Evolutionary conservation across 2,888 invertebrate species (phyloP).

Genomic region (Morpho deidamia): DNA sequence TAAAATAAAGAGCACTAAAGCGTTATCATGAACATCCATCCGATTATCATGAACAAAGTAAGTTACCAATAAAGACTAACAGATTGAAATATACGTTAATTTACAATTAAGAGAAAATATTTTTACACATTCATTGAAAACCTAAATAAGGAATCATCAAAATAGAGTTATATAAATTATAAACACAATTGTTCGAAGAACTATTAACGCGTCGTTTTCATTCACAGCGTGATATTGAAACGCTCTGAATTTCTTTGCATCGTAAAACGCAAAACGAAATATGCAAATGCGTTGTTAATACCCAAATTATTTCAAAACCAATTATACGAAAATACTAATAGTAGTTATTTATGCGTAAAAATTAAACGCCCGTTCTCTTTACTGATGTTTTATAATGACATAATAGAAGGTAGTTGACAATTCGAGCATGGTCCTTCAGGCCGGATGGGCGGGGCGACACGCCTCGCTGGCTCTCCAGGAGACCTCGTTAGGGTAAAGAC

Average conservation of each 20-base stretch:
- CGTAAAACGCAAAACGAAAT: too few relatives aligned
- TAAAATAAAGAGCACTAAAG: too few relatives aligned
- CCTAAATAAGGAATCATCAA: too few relatives aligned
- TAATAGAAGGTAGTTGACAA: constrained; percentile 42
- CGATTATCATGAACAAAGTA: too few relatives aligned
- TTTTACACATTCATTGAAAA: too few relatives aligned
- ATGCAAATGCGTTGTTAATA: neutral
- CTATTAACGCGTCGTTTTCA: neutral
- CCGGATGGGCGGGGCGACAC: constrained; percentile 54
- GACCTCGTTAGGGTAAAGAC: constrained; percentile 43
- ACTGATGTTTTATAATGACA: constrained; percentile 17
- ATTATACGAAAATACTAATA: constrained; percentile 2
- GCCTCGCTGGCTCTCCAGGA: constrained; percentile 47
- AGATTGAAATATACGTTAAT: too few relatives aligned
- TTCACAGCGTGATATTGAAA: neutral
- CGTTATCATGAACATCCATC: too few relatives aligned
- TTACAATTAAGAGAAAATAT: too few relatives aligned
- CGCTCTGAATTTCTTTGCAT: too few relatives aligned
- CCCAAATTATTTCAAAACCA: constrained; percentile 6
- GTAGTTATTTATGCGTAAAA: constrained; percentile 22
- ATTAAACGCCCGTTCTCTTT: constrained; percentile 17
- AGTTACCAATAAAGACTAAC: too few relatives aligned
- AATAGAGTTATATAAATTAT: too few relatives aligned
- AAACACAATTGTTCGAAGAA: neutral
- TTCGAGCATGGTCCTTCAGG: constrained; percentile 45